Evolutionary conservation across 1,140 invertebrate species (phyloP), one percentile per base, ranked within the genome.

Genomic region (Fopius arisanus): DNA sequence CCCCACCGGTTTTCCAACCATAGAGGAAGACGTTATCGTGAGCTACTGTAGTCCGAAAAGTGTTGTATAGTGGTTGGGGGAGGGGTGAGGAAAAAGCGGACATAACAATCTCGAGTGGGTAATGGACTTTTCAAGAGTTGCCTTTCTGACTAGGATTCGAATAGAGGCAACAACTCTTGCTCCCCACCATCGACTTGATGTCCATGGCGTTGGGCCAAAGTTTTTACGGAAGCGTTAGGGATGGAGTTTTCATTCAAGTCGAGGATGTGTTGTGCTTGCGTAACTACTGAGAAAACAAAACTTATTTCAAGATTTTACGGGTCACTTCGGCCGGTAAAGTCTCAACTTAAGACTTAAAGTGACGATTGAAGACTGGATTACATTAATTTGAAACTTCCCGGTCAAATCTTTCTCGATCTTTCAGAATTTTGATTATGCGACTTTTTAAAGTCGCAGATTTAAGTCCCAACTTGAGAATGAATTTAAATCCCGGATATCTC

Each of bases 41-140:
- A 65, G 62, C 10, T 65, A 65, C 12, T 14, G 16, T 14, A 31
- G 62, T 65, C 62, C 62, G 29, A 65, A 31, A 65, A 62, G 23
- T 31, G 6, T 40, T 59, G 16, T 21, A 62, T 33, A 16, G 66
- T 19, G 21, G 12, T 51, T 28, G 48, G 10, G 43, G n/a, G 21
- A 28, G n/a, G n/a, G n/a, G n/a, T n/a, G n/a, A n/a, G 29, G 10
- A 51, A 23, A 29, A 69, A 48, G 28, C 62, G 43, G 48, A 62
- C 54, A 70, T 70, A 70, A 70, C 68, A 70, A 62, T 70, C 68
- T 70, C 48, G 31, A 31, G 41, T 65, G 21, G 68, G 51, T 70
- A 70, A 70, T 70, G 68, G 68, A 70, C 68, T 70, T 70, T 70
- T 70, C 28, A 19, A 33, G 62, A 65, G 62, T 65, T 33, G 29